A percentile compares a stretch with the other conserved stretches of the same genome.
These are phyloP conservation scores for Choristoneura fumiferana DNA, from an alignment of 1,140 invertebrate genomes.

Conservation along the genomic window DNA sequence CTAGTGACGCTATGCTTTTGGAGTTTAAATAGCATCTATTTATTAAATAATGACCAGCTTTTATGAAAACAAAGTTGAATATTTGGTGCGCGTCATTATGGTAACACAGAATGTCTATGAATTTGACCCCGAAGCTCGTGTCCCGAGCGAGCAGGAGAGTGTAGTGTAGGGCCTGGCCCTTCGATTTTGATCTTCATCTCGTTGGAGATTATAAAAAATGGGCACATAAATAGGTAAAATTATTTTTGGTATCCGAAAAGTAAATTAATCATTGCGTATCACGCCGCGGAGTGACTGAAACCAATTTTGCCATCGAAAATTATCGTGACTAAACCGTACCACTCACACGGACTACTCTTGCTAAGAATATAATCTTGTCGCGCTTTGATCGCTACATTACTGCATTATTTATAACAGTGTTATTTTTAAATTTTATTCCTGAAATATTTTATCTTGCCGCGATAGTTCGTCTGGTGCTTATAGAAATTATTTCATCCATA, in stretches of 20 bases:
- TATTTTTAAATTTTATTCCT: constrained; percentile 36
- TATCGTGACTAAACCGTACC: constrained; percentile 45
- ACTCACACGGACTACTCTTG: constrained; percentile 45
- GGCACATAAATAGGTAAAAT: constrained; percentile 73
- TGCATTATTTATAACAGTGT: constrained; percentile 51
- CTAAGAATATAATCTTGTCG: constrained; percentile 74
- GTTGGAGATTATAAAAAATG: constrained; percentile 72
- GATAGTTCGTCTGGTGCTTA: constrained; percentile 17
- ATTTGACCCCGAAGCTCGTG: constrained; percentile 77
- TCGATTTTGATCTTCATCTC: constrained; percentile 70
- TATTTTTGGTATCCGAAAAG: neutral
- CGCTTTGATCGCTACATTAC: constrained; percentile 56
- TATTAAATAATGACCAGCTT: neutral
- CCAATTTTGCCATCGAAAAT: constrained; percentile 50
- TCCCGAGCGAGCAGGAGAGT: constrained; percentile 71
- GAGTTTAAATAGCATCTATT: neutral
- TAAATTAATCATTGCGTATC: neutral
- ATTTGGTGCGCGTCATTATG: constrained; percentile 28
- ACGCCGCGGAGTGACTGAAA: constrained; percentile 19
- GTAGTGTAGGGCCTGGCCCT: constrained; percentile 73
- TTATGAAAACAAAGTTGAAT: constrained; percentile 24
- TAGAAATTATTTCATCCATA: constrained; percentile 23
- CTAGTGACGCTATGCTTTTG: too few relatives aligned
- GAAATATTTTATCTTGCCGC: constrained; percentile 19
- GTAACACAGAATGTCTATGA: constrained; percentile 74